Percentiles rank a stretch among this genome's conserved stretches.
These are phyloP conservation scores for Chloroclystis v-ata DNA, from an alignment of 2,888 invertebrate species.

Conservation along the genomic window DNA sequence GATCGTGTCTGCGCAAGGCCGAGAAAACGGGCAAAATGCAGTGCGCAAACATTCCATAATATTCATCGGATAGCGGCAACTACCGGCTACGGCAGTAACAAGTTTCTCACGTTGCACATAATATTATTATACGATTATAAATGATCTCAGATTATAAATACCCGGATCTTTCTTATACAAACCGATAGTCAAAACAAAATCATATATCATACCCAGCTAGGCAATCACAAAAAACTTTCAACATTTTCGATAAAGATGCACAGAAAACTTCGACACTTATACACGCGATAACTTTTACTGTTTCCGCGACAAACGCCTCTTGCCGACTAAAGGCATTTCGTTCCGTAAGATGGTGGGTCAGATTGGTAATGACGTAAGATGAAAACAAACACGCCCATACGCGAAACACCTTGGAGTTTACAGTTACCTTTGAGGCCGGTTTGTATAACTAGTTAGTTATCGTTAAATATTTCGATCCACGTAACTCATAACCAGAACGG, in stretches of 20 bases:
- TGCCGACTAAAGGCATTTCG: conserved; percentile 36
- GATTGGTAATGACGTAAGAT: conserved; percentile 61
- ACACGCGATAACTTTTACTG: conserved; percentile 25
- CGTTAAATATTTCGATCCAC: background rate
- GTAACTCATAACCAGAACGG: background rate
- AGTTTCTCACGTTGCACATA: background rate
- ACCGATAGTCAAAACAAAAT: conserved; percentile 19
- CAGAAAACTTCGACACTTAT: conserved; percentile 28
- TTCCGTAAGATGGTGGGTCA: conserved; percentile 39
- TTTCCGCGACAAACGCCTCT: conserved; percentile 38
- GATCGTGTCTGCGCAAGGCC: conserved; percentile 6
- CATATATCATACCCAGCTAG: conserved; percentile 59
- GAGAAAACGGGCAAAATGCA: conserved; percentile 1
- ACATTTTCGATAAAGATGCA: conserved; percentile 48
- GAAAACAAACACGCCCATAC: conserved; percentile 59
- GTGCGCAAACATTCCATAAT: conserved; percentile 1
- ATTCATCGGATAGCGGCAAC: background rate
- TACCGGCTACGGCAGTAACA: background rate
- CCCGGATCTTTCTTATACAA: background rate
- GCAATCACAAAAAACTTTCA: conserved; percentile 70
- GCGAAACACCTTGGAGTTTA: conserved; percentile 50
- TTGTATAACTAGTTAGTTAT: conserved; percentile 1
- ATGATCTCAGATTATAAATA: conserved; percentile 5
- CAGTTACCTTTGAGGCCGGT: conserved; percentile 24
- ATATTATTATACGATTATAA: background rate